phyloP scores from a whole-genome alignment of 2,888 invertebrate genomes.

The Eristalis intricaria region DNA sequence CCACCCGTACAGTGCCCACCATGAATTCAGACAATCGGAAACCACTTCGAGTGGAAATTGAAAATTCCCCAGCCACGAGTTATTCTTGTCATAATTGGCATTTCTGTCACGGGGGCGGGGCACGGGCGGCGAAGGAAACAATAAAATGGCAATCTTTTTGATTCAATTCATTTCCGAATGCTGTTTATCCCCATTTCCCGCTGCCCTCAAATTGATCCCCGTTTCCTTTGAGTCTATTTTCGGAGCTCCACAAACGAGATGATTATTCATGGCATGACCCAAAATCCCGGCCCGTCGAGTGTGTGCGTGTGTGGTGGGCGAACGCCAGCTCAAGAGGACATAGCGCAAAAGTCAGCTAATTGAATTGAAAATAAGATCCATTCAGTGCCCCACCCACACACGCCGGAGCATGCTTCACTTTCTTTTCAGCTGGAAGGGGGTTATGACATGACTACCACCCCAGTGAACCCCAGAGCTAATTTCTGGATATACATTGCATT shows the following conservation, averaged over 20 bases:
- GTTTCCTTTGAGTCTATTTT: background rate
- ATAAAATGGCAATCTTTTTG: background rate
- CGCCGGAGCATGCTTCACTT: background rate
- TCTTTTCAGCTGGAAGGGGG: background rate
- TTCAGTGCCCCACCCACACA: background rate
- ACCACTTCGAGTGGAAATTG: background rate
- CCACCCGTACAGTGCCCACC: background rate
- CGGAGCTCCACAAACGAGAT: background rate
- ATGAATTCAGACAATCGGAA: background rate
- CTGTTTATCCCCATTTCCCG: background rate
- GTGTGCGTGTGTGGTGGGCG: background rate
- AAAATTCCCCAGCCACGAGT: background rate
- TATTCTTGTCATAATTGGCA: background rate
- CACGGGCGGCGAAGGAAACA: background rate
- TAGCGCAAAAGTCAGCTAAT: slow-evolving; percentile 56
- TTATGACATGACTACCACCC: background rate
- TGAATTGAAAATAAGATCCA: slow-evolving; percentile 59
- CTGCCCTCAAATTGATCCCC: background rate
- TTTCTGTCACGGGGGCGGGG: background rate
- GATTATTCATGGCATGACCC: slow-evolving; percentile 24
- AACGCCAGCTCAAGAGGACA: slow-evolving; percentile 17
- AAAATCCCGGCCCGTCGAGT: slow-evolving; percentile 23
- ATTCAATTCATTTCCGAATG: background rate
- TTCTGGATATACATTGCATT: slow-evolving; percentile 21
- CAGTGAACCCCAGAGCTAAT: slow-evolving; percentile 27